Percentiles rank a stretch among this genome's conserved stretches.
These are phyloP conservation scores for Maniola jurtina DNA, from an alignment of 1,140 invertebrate genomes.

Conservation along the genomic window DNA sequence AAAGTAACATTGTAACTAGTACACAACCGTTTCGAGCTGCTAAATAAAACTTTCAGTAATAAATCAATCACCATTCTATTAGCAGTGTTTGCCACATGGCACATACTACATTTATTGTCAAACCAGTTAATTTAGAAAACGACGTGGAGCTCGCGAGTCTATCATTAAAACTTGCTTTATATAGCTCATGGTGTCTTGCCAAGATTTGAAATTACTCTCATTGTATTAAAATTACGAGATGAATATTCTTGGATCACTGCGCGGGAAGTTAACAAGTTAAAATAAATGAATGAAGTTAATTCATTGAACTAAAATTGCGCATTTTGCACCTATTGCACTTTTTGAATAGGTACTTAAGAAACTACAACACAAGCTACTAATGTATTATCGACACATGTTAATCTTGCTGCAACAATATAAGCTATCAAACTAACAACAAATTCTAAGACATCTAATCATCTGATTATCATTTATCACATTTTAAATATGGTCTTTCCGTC, in stretches of 20 bases:
- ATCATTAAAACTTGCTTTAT: slow-evolving; percentile 28
- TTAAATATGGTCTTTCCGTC: too few species aligned
- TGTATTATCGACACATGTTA: too few species aligned
- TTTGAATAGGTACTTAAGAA: too few species aligned
- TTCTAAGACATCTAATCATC: too few species aligned
- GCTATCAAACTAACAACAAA: too few species aligned
- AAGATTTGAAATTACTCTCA: slow-evolving; percentile 15
- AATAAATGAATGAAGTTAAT: slow-evolving; percentile 16
- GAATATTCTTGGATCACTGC: slow-evolving; percentile 8
- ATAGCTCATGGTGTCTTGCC: slow-evolving; percentile 27
- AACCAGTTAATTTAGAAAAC: slow-evolving; percentile 5
- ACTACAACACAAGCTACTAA: too few species aligned
- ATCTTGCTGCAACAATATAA: too few species aligned
- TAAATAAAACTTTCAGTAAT: background rate
- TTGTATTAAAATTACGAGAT: slow-evolving; percentile 24
- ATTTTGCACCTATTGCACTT: background rate
- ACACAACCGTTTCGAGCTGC: background rate
- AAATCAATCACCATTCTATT: background rate
- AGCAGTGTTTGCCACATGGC: background rate
- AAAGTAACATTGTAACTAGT: background rate
- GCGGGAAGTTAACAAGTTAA: background rate
- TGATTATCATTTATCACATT: too few species aligned
- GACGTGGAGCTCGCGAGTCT: background rate
- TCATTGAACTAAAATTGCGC: background rate
- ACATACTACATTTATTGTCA: slow-evolving; percentile 1